Conservation (phyloP, 2,888 invertebrate species). For the Lordiphosa andalusiaca region DNA sequence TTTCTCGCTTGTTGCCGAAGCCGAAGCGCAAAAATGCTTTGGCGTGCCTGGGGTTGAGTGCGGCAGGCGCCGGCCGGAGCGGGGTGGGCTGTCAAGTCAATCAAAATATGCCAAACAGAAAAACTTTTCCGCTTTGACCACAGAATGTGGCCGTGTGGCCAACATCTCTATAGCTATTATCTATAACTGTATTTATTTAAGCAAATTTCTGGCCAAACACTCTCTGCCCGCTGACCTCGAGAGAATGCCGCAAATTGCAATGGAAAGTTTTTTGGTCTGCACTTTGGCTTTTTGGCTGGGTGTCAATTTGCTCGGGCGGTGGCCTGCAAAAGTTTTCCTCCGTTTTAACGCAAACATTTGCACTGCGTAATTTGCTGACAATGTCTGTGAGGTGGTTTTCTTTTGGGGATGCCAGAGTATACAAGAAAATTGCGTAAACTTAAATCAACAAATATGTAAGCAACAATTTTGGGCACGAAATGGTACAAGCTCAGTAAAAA, state of each 20-base stretch:
- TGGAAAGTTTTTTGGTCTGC: conserved; percentile 61
- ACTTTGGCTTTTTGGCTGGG: conserved; percentile 46
- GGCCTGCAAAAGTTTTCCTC: conserved; percentile 55
- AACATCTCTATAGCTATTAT: conserved; percentile 25
- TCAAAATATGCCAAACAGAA: conserved; percentile 54
- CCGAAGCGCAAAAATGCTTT: conserved; percentile 42
- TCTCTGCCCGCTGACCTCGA: not conserved
- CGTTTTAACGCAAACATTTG: conserved; percentile 58
- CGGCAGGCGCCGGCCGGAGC: conserved; percentile 6
- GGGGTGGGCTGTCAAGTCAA: conserved; percentile 57
- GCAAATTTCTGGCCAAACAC: conserved; percentile 62
- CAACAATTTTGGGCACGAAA: no score
- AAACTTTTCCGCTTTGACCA: conserved; percentile 47
- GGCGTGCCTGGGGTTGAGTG: conserved; percentile 33
- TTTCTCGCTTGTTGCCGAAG: conserved; percentile 69
- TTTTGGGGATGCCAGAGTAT: not conserved
- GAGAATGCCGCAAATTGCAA: conserved; percentile 57
- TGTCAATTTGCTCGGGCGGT: conserved; percentile 61
- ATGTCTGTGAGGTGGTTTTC: conserved; percentile 42
- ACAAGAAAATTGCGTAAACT: no score
- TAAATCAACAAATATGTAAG: not conserved
- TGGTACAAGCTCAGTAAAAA: no score
- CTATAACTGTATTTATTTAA: conserved; percentile 62
- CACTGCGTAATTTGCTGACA: conserved; percentile 63
- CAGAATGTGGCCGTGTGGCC: conserved; percentile 34